phyloP scores from a whole-genome alignment of 2,797 vertebrate species.

The Cynodonichthys magdalenae region DNA sequence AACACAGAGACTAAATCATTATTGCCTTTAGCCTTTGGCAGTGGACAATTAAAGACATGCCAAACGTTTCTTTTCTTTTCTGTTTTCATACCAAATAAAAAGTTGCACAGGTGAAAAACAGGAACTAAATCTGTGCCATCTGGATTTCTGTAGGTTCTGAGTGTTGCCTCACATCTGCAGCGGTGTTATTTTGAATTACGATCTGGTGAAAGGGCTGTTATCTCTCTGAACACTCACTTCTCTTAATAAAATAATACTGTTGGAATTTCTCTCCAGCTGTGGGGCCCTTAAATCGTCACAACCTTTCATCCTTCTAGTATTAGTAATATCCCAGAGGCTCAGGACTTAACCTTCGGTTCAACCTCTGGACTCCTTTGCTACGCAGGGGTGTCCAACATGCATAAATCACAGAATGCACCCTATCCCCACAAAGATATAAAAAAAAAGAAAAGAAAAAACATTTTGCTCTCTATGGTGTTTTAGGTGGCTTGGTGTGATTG shows the following conservation, averaged over 20 bases:
- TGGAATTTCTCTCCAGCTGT: conserved; percentile 53
- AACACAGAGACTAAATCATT: too few relatives aligned
- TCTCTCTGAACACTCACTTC: conserved; percentile 45
- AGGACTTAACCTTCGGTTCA: conserved; percentile 32
- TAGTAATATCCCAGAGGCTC: conserved; percentile 38
- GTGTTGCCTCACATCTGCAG: conserved; percentile 23
- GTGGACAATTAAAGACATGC: too few relatives aligned
- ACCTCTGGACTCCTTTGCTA: conserved; percentile 35
- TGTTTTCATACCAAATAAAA: too few relatives aligned
- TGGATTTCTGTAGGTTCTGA: neutral
- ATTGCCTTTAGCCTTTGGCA: too few relatives aligned
- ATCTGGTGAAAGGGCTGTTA: conserved; percentile 23
- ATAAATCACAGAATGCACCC: conserved; percentile 47
- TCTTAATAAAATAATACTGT: conserved; percentile 64
- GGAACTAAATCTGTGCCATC: conserved; percentile 15
- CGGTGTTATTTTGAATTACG: conserved; percentile 39
- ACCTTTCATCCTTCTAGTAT: conserved; percentile 53
- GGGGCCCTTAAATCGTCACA: conserved; percentile 50
- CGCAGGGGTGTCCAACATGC: conserved; percentile 29
- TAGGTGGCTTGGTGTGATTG: conserved; percentile 54
- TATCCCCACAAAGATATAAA: too few relatives aligned
- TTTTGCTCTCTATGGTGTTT: conserved; percentile 46
- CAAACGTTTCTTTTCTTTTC: too few relatives aligned
- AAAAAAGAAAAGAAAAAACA: conserved; percentile 1
- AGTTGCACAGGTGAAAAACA: conserved; percentile 8